These are phyloP conservation scores for Petrophora chlorosata DNA, from an alignment of 2,888 invertebrate species.

Conservation along the genomic window DNA sequence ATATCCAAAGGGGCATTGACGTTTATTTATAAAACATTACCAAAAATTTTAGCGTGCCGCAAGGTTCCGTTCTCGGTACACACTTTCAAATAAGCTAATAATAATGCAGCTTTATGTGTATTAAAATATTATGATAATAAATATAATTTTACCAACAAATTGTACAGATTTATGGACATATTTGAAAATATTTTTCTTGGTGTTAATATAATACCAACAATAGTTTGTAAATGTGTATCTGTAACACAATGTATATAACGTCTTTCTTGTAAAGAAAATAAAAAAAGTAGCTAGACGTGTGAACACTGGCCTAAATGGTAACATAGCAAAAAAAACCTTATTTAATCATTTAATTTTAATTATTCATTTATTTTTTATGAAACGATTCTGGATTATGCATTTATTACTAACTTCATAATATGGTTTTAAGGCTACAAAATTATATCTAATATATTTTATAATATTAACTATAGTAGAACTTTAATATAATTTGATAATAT, in stretches of 20 bases:
- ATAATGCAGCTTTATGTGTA: conserved; percentile 48
- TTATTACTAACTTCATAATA: too few relatives aligned
- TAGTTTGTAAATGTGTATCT: conserved; percentile 57
- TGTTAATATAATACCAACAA: conserved; percentile 45
- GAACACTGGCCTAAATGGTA: conserved; percentile 44
- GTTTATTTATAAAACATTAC: not conserved
- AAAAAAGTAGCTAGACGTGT: conserved; percentile 52
- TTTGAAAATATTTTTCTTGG: conserved; percentile 64
- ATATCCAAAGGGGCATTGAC: conserved; percentile 27
- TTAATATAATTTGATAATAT: too few relatives aligned
- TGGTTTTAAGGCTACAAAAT: too few relatives aligned
- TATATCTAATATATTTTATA: too few relatives aligned
- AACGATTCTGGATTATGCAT: too few relatives aligned
- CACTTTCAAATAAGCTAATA: conserved; percentile 24
- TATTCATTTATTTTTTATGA: not conserved
- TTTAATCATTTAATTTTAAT: too few relatives aligned
- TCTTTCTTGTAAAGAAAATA: conserved; percentile 56
- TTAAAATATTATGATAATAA: conserved; percentile 14
- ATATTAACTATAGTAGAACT: too few relatives aligned
- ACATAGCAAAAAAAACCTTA: not conserved
- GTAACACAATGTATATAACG: conserved; percentile 24
- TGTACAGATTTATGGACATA: conserved; percentile 58
- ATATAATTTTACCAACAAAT: conserved; percentile 44
- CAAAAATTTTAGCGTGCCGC: conserved; percentile 1
- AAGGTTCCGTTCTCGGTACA: conserved; percentile 13